Conservation (phyloP, 2,888 invertebrate genomes). For the Drosophila longiperda region DNA sequence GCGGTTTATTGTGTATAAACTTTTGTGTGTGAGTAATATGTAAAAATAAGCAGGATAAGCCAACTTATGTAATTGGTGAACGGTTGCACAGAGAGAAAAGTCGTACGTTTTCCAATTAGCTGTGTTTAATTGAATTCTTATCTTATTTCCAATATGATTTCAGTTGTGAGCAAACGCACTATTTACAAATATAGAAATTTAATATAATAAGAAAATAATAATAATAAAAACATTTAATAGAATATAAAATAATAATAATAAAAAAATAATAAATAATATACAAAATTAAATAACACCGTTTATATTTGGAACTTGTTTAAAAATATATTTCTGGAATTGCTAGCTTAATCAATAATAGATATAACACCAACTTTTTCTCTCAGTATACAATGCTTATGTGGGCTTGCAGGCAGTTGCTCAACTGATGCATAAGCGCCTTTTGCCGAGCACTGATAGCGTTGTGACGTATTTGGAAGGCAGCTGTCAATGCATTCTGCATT, state of each 20-base stretch:
- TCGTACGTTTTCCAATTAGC: neutral
- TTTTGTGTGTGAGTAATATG: neutral
- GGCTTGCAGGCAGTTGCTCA: neutral
- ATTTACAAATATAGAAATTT: too few relatives aligned
- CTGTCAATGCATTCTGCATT: slow-evolving; percentile 52
- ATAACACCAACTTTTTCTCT: neutral
- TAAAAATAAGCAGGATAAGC: slow-evolving; percentile 42
- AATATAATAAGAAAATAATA: too few relatives aligned
- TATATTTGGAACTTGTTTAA: neutral
- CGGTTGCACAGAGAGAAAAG: neutral
- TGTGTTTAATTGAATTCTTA: neutral
- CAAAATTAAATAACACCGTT: neutral
- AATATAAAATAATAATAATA: too few relatives aligned
- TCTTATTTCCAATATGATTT: neutral
- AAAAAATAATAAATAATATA: too few relatives aligned
- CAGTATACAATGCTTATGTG: slow-evolving; percentile 2
- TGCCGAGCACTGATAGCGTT: slow-evolving; percentile 36
- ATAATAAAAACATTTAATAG: too few relatives aligned
- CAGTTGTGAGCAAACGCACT: too few relatives aligned
- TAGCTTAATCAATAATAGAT: neutral
- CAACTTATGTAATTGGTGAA: slow-evolving; percentile 39
- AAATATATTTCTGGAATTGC: neutral
- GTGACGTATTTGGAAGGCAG: slow-evolving; percentile 32
- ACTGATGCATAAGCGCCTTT: slow-evolving; percentile 1
- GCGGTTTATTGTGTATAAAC: slow-evolving; percentile 4